Conservation (phyloP, 2,888 invertebrate genomes). For the Stenodema calcarata region DNA sequence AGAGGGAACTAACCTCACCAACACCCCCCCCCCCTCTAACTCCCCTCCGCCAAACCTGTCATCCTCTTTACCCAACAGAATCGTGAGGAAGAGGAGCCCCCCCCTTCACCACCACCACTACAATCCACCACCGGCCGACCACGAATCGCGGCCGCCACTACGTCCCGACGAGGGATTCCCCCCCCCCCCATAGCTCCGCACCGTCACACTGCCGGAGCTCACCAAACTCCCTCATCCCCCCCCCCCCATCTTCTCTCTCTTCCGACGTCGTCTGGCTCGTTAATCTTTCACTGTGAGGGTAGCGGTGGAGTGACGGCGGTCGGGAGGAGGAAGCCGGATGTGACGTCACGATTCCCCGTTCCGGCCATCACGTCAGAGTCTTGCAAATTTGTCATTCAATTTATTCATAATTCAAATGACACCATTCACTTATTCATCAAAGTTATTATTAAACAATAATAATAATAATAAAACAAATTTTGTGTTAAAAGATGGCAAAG, state of each 20-base stretch:
- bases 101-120: not conserved
- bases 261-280: slow-evolving; percentile 15
- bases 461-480: too few species aligned
- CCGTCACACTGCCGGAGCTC: not conserved
- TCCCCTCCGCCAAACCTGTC: too few species aligned
- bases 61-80: too few species aligned
- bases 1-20: not conserved
- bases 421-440: not conserved
- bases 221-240: not conserved
- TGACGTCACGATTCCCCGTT: not conserved
- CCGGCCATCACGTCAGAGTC: not conserved
- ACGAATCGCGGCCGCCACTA: not conserved
- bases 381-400: not conserved
- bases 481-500: too few species aligned
- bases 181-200: not conserved
- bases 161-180: not conserved
- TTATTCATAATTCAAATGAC: not conserved
- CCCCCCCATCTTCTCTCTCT: not conserved
- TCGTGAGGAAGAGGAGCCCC: not conserved
- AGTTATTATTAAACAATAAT: too few species aligned
- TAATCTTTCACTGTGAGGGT: slow-evolving; percentile 29
- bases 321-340: too few species aligned
- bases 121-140: not conserved
- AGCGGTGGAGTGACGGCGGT: too few species aligned
- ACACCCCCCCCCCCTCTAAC: not conserved